Conservation (phyloP, 2,797 vertebrate species). For the Xiphophorus birchmanni region DNA sequence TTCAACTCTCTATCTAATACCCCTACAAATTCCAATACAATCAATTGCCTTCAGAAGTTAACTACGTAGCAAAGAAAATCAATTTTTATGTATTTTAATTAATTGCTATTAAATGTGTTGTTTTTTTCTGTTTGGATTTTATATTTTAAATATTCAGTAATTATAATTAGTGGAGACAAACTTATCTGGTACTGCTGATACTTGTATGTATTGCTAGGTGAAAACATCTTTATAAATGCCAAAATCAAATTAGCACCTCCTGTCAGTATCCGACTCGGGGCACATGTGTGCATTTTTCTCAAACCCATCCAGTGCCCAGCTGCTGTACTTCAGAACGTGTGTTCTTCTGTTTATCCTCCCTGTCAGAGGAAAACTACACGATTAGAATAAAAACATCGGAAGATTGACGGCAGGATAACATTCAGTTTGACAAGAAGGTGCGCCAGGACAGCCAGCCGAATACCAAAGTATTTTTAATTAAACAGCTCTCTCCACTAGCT, state of each 20-base stretch:
- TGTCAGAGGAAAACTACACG: slow-evolving; percentile 73
- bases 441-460: slow-evolving; percentile 71
- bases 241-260: not conserved
- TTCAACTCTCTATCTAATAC: not conserved
- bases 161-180: not conserved
- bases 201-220: too few relatives aligned
- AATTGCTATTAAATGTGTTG: too few relatives aligned
- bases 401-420: slow-evolving; percentile 80
- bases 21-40: not conserved
- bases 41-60: not conserved
- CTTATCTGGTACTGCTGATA: not conserved
- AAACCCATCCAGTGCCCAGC: slow-evolving; percentile 49
- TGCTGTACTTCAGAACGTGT: slow-evolving; percentile 51
- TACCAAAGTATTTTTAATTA: slow-evolving; percentile 85
- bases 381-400: slow-evolving; percentile 67
- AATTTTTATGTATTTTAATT: not conserved
- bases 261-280: not conserved
- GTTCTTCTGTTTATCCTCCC: slow-evolving; percentile 41
- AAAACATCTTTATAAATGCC: not conserved
- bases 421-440: slow-evolving; percentile 77
- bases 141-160: not conserved
- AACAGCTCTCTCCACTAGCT: slow-evolving; percentile 73
- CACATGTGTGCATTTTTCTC: slow-evolving; percentile 29
- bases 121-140: not conserved
- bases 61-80: not conserved